Evolutionary conservation across 2,113 vertebrate species (phyloP).

Genomic region (Apeltes quadracus): DNA sequence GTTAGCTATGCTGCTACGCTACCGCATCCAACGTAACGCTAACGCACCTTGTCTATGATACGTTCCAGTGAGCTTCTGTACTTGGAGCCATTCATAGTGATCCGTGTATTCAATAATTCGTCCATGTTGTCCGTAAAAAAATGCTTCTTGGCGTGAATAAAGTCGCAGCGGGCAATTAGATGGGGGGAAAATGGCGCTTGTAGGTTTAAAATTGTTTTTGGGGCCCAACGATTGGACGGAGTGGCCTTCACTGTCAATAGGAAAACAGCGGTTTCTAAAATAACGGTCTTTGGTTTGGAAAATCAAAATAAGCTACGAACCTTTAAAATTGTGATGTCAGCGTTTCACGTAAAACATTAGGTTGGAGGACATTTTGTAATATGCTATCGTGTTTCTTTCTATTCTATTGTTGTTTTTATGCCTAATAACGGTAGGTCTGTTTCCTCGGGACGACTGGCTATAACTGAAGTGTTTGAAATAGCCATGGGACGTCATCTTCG

Average conservation of each 20-base stretch:
- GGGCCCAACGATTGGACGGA: constrained; percentile 59
- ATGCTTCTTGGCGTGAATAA: fast-evolving
- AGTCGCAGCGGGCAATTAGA: not conserved
- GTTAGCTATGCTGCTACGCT: not conserved
- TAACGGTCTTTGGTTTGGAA: too few relatives aligned
- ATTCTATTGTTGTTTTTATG: not conserved
- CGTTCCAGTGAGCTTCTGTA: constrained; percentile 62
- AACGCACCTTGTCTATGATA: constrained; percentile 72
- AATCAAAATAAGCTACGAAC: too few relatives aligned
- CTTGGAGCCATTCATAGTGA: constrained; percentile 20
- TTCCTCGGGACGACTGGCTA: not conserved
- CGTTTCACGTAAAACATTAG: not conserved
- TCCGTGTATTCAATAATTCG: fast-evolving
- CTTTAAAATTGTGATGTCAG: too few relatives aligned
- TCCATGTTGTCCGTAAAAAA: constrained; percentile 26
- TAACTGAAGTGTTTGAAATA: not conserved
- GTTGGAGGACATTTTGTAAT: fast-evolving
- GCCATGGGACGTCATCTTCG: constrained; percentile 30
- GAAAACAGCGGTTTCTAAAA: fast-evolving
- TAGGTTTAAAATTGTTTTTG: constrained; percentile 27
- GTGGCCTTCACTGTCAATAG: not conserved
- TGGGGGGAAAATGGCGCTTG: not conserved
- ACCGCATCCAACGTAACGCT: too few relatives aligned
- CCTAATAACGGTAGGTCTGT: not conserved
- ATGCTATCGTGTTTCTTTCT: not conserved